phyloP scores from a whole-genome alignment of 2,113 vertebrate species.

The Pelvicachromis taeniatus region DNA sequence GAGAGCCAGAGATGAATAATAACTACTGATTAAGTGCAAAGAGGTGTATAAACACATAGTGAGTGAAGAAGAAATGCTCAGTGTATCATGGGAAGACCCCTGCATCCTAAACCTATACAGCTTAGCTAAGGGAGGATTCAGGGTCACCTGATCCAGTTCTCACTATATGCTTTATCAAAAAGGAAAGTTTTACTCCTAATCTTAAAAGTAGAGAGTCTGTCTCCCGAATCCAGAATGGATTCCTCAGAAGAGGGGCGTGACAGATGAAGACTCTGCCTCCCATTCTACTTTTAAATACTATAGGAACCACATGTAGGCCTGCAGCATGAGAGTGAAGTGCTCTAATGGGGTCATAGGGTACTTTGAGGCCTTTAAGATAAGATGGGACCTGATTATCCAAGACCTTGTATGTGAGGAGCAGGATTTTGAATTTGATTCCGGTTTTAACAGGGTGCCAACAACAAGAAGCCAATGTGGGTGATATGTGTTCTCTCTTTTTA shows the following conservation, averaged over 20 bases:
- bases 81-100: not conserved
- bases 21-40: not conserved
- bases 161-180: not conserved
- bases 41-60: not conserved
- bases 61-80: not conserved
- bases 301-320: not conserved
- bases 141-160: not conserved
- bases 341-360: not conserved
- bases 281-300: not conserved
- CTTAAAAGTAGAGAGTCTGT: not conserved
- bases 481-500: not conserved
- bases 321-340: not conserved
- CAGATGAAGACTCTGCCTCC: not conserved
- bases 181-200: not conserved
- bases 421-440: not conserved
- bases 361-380: not conserved
- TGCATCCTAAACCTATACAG: not conserved
- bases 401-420: not conserved
- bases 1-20: not conserved
- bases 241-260: not conserved
- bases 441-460: not conserved
- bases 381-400: not conserved
- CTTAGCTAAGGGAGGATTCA: not conserved
- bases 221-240: not conserved
- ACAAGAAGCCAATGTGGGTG: not conserved